Conservation (phyloP, 2,888 invertebrate species). For the Plagiodera versicolora region DNA sequence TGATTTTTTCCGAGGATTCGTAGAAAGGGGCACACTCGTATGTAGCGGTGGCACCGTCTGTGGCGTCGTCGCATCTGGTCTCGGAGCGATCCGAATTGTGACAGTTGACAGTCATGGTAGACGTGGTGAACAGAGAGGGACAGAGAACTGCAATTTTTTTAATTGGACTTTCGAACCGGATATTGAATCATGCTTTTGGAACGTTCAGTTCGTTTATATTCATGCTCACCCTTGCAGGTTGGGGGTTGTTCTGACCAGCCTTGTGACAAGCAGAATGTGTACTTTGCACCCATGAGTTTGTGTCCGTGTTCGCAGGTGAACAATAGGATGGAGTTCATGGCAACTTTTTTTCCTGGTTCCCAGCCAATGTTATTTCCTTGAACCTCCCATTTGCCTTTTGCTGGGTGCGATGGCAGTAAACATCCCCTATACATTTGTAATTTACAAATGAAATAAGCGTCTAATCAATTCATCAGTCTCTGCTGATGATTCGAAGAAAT, state of each 20-base stretch:
- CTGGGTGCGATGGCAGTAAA: background rate
- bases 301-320: background rate
- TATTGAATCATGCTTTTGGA: too few relatives aligned
- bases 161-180: too few relatives aligned
- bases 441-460: too few relatives aligned
- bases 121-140: conserved; percentile 21
- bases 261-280: background rate
- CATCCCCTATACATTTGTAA: background rate
- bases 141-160: conserved; percentile 41
- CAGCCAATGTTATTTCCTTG: background rate
- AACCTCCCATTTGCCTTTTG: background rate
- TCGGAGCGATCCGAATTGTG: conserved; percentile 21
- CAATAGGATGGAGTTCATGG: background rate
- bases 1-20: conserved; percentile 31
- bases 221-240: background rate
- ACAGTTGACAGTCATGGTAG: conserved; percentile 31
- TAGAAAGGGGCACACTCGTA: conserved; percentile 40
- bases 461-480: too few relatives aligned
- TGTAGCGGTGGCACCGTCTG: conserved; percentile 36
- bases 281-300: background rate
- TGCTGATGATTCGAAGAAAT: too few relatives aligned
- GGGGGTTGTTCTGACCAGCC: background rate
- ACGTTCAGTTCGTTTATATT: too few relatives aligned
- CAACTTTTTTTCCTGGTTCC: background rate
- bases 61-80: conserved; percentile 38